Evolutionary conservation across 2,797 vertebrate genomes (phyloP).

Genomic region (Pantherophis vulpinus): DNA sequence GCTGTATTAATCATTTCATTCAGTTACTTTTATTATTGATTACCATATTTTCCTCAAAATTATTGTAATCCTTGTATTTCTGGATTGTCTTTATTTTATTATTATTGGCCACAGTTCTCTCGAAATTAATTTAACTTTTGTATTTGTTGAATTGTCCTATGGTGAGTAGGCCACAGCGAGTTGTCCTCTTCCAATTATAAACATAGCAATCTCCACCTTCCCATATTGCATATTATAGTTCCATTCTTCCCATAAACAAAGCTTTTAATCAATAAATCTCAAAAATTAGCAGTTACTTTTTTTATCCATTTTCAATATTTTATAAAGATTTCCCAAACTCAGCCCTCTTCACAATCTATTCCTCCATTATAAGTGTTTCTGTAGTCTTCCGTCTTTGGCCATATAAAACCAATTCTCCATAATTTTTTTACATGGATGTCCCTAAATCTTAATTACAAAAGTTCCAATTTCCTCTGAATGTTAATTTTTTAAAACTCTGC

Average conservation of each 20-base stretch:
- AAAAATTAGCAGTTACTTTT: not conserved
- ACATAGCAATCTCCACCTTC: not conserved
- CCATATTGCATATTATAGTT: not conserved
- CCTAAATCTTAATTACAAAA: not conserved
- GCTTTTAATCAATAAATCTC: not conserved
- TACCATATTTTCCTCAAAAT: not conserved
- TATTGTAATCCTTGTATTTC: not conserved
- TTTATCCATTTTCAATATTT: not conserved
- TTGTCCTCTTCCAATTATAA: not conserved
- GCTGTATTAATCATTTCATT: no score
- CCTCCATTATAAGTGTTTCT: not conserved
- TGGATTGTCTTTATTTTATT: not conserved
- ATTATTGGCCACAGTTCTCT: not conserved
- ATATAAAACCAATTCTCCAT: not conserved
- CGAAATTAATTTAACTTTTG: not conserved
- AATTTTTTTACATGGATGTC: not conserved
- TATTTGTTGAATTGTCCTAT: not conserved
- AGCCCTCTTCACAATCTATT: not conserved
- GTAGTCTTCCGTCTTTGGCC: not conserved
- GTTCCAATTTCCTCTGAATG: not conserved
- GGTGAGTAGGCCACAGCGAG: not conserved
- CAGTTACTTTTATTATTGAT: not conserved
- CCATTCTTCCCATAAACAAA: not conserved
- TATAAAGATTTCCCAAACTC: not conserved
- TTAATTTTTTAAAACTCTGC: not conserved